A percentile compares a stretch with the other conserved stretches of the same genome.
Evolutionary conservation across 1,140 invertebrate species (phyloP).

Genomic region (Drosophila murphyi): DNA sequence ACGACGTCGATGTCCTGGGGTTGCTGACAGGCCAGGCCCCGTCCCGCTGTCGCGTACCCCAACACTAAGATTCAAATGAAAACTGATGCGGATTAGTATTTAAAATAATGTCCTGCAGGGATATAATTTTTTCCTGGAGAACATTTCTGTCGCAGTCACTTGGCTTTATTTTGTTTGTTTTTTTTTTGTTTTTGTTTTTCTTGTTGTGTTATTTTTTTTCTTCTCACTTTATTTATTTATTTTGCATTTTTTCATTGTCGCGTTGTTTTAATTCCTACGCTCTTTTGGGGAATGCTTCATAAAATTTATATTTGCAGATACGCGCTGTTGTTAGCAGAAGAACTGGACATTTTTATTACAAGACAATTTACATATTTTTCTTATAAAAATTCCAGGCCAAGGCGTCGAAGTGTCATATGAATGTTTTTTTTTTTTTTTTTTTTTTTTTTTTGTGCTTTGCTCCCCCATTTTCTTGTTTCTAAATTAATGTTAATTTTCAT

Average conservation of each 20-base stretch:
- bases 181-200: not conserved
- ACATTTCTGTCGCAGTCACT: constrained; percentile 48
- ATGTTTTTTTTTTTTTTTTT: constrained; percentile 34
- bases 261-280: constrained; percentile 72
- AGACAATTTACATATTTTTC: constrained; percentile 82
- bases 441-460: not conserved
- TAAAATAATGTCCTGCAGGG: constrained; percentile 84
- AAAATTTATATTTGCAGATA: constrained; percentile 82
- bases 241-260: constrained; percentile 58
- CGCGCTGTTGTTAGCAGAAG: constrained; percentile 22
- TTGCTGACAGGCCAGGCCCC: constrained; percentile 40
- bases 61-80: constrained; percentile 76
- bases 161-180: constrained; percentile 26
- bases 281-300: constrained; percentile 73
- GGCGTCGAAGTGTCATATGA: constrained; percentile 61
- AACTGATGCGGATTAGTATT: constrained; percentile 84
- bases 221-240: constrained; percentile 68
- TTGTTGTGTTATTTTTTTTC: constrained; percentile 39
- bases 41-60: constrained; percentile 20
- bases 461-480: constrained; percentile 41
- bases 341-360: constrained; percentile 80
- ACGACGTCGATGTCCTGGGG: constrained; percentile 58
- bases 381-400: constrained; percentile 74
- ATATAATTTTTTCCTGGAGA: constrained; percentile 72
- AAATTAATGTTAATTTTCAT: constrained; percentile 83